A percentile compares a stretch with the other conserved stretches of the same genome.
Evolutionary conservation across 2,888 invertebrate genomes (phyloP).

Genomic region (Tryphoninae sp.): DNA sequence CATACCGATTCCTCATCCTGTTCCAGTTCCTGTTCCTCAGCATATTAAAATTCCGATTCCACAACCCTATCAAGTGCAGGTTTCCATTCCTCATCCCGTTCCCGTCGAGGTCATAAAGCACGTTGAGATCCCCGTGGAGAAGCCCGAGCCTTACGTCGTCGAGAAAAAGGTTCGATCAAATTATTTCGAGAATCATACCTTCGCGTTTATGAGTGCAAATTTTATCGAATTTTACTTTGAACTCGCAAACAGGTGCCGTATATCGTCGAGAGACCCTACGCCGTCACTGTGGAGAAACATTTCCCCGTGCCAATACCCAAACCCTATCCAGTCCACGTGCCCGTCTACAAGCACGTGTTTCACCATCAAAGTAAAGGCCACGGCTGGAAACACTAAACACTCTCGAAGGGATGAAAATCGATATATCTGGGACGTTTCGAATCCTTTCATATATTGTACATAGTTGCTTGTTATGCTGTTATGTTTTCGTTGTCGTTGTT

Average conservation of each 20-base stretch:
- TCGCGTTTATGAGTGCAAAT: not conserved
- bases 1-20: conserved; percentile 84
- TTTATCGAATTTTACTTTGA: not conserved
- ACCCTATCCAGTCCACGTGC: conserved; percentile 84
- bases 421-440: not conserved
- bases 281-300: conserved; percentile 83
- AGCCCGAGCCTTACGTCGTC: conserved; percentile 84
- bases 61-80: conserved; percentile 84
- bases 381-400: conserved; percentile 74
- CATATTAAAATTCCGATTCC: conserved; percentile 84
- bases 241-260: conserved; percentile 81
- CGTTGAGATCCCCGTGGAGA: conserved; percentile 84
- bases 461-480: conserved; percentile 49
- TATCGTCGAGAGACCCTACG: conserved; percentile 84
- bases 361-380: conserved; percentile 76
- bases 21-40: conserved; percentile 83
- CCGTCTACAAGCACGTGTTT: conserved; percentile 82
- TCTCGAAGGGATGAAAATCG: conserved; percentile 17
- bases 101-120: conserved; percentile 83
- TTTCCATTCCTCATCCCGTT: conserved; percentile 80
- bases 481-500: conserved; percentile 9
- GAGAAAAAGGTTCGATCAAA: conserved; percentile 82
- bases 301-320: conserved; percentile 83
- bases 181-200: not conserved
- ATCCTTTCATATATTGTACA: conserved; percentile 62